phyloP scores from a whole-genome alignment of 2,888 invertebrate genomes.

The Pantelozetes paolii region DNA sequence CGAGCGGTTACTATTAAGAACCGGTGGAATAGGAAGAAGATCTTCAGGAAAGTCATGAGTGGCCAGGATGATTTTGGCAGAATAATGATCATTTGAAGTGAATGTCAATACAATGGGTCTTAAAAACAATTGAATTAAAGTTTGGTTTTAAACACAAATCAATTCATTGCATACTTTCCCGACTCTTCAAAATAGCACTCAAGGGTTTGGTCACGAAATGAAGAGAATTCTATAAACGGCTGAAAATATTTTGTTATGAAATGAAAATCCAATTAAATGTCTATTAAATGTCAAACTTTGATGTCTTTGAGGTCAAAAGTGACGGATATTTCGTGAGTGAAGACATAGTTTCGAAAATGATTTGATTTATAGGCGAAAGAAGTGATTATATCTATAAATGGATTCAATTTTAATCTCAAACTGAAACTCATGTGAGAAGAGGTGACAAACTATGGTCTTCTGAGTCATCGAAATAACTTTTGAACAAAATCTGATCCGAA shows the following conservation, averaged over 20 bases:
- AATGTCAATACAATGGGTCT: constrained; percentile 28
- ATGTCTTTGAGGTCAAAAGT: constrained; percentile 36
- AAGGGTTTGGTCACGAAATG: constrained; percentile 20
- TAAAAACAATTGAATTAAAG: neutral
- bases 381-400: constrained; percentile 17
- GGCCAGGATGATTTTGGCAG: constrained; percentile 18
- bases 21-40: constrained; percentile 1
- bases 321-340: constrained; percentile 13
- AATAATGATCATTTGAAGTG: neutral
- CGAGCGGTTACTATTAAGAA: too few relatives aligned
- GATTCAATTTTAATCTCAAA: neutral
- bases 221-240: constrained; percentile 33
- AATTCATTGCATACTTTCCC: constrained; percentile 5
- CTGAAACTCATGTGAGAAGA: neutral
- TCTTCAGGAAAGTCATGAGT: constrained; percentile 35
- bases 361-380: constrained; percentile 25
- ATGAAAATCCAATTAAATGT: neutral
- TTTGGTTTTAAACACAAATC: neutral
- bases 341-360: constrained; percentile 31
- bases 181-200: constrained; percentile 18
- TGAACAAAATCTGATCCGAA: constrained; percentile 16
- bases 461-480: constrained; percentile 20
- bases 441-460: constrained; percentile 8
- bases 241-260: neutral
- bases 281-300: neutral